Conservation (phyloP, 2,113 vertebrate species). For the Pangasianodon gigas region DNA sequence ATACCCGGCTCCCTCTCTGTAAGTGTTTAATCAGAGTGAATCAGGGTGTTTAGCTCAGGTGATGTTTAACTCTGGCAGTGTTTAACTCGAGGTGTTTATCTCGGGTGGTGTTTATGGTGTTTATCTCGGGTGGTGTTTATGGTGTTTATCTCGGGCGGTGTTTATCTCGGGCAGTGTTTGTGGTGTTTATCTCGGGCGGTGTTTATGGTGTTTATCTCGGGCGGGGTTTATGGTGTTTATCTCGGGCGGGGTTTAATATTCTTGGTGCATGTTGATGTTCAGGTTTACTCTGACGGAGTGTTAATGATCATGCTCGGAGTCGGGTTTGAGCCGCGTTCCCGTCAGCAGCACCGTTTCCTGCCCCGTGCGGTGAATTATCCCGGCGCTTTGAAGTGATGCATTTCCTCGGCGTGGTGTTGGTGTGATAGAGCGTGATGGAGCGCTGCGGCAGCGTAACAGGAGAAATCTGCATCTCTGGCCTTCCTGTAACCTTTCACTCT, state of each 20-base stretch:
- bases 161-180: too few relatives aligned
- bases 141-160: too few relatives aligned
- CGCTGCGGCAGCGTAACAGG: conserved; percentile 65
- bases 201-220: neutral
- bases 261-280: neutral
- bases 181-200: too few relatives aligned
- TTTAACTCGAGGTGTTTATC: too few relatives aligned
- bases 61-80: too few relatives aligned
- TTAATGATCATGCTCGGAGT: neutral
- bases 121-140: too few relatives aligned
- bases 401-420: neutral
- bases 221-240: neutral
- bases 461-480: conserved; percentile 87
- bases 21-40: neutral
- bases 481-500: conserved; percentile 85
- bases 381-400: neutral
- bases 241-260: neutral
- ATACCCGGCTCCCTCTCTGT: neutral
- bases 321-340: neutral
- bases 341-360: conserved; percentile 8
- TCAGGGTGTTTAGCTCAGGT: neutral
- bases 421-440: conserved; percentile 24
- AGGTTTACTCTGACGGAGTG: neutral
- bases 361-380: neutral
- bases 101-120: too few relatives aligned